Conservation (phyloP, 2,113 vertebrate species). For the Xenus cinereus region DNA sequence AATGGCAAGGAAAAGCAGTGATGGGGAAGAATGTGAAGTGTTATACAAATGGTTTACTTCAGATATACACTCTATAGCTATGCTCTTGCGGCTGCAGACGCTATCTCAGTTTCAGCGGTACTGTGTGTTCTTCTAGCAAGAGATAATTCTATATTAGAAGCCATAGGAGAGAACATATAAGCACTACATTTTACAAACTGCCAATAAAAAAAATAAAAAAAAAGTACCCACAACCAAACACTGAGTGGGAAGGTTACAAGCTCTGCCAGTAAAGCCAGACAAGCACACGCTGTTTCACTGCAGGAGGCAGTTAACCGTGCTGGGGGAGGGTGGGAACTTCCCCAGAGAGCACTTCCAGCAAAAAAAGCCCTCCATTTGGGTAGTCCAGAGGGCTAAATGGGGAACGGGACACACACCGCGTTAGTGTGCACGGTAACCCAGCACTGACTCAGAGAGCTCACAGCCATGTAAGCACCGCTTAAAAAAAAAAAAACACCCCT, state of each 20-base stretch:
- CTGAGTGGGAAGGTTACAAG: neutral
- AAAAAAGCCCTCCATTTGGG: neutral
- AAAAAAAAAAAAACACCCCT: no score
- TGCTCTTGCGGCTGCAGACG: neutral
- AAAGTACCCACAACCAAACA: neutral
- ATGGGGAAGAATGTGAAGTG: neutral
- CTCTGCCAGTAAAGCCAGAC: neutral
- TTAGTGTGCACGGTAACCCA: neutral
- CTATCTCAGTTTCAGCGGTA: neutral
- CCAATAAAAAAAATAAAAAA: neutral
- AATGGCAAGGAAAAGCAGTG: neutral
- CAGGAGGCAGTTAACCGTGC: neutral
- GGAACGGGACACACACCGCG: neutral
- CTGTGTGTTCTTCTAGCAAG: neutral
- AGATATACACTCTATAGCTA: neutral
- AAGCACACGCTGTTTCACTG: neutral
- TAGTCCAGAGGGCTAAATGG: neutral
- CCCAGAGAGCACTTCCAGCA: neutral
- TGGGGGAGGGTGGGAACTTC: neutral
- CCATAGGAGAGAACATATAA: neutral
- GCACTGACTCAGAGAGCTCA: neutral
- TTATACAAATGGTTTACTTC: neutral
- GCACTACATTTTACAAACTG: neutral
- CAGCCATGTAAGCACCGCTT: neutral
- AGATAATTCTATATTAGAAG: constrained; percentile 23